Conservation (phyloP, 2,113 vertebrate species). For the Lichenostomus cassidix region DNA sequence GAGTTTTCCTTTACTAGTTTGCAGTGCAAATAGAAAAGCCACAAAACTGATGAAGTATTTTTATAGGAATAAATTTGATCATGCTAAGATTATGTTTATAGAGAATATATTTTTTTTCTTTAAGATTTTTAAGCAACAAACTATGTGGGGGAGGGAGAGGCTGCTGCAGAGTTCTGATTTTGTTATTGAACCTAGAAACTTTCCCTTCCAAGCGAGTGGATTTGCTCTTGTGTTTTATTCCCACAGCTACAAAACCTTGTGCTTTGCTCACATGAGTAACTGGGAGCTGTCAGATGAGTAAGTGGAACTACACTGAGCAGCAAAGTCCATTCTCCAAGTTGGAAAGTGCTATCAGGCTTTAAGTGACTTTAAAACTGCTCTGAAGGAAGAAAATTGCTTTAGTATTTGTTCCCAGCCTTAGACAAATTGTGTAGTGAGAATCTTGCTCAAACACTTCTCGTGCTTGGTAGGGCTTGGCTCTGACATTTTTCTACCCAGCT, state of each 20-base stretch:
- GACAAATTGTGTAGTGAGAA: background rate
- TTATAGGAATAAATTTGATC: background rate
- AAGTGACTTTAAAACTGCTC: background rate
- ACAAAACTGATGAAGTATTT: background rate
- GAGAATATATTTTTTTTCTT: background rate
- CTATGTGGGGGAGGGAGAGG: background rate
- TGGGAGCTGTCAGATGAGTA: background rate
- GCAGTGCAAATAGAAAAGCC: conserved; percentile 20
- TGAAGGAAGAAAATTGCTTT: background rate
- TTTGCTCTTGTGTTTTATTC: background rate
- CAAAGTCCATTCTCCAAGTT: background rate
- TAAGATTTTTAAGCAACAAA: background rate
- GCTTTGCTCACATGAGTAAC: background rate
- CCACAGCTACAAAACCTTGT: background rate
- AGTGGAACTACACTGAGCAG: background rate
- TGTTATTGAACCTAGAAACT: background rate
- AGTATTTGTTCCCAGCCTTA: background rate
- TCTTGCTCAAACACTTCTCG: background rate
- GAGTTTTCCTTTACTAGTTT: background rate
- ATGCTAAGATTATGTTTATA: background rate
- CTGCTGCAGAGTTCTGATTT: background rate
- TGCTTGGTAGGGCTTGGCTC: background rate
- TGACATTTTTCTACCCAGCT: background rate
- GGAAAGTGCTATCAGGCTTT: background rate
- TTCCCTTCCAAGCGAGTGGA: conserved; percentile 9